A percentile compares a stretch with the other conserved stretches of the same genome.
phyloP scores from a whole-genome alignment of 2,888 invertebrate genomes.

The Drosophila mercatorum region DNA sequence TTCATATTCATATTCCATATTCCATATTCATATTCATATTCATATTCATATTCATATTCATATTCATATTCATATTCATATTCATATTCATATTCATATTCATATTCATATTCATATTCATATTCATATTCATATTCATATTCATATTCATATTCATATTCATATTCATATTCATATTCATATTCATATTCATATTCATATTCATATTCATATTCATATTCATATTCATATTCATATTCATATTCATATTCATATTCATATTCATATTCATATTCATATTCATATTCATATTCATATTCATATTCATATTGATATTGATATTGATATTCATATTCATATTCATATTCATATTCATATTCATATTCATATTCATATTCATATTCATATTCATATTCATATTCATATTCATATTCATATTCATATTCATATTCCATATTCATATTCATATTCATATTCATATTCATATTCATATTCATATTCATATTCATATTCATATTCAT shows the following conservation, averaged over 20 bases:
- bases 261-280: background rate
- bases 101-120: too few species aligned
- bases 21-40: background rate
- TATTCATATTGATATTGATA: background rate
- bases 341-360: background rate
- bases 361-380: background rate
- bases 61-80: background rate
- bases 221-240: background rate
- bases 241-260: background rate
- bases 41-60: background rate
- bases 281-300: background rate
- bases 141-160: background rate
- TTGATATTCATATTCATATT: background rate
- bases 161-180: background rate
- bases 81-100: background rate
- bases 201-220: background rate
- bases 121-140: background rate
- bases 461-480: background rate
- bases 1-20: too few species aligned
- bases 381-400: background rate
- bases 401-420: background rate
- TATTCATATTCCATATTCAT: background rate
- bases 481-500: background rate
- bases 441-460: background rate
- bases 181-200: background rate